A percentile compares a stretch with the other conserved stretches of the same genome.
Evolutionary conservation across 2,797 vertebrate genomes (phyloP).

Genomic region (Arvicola amphibius): DNA sequence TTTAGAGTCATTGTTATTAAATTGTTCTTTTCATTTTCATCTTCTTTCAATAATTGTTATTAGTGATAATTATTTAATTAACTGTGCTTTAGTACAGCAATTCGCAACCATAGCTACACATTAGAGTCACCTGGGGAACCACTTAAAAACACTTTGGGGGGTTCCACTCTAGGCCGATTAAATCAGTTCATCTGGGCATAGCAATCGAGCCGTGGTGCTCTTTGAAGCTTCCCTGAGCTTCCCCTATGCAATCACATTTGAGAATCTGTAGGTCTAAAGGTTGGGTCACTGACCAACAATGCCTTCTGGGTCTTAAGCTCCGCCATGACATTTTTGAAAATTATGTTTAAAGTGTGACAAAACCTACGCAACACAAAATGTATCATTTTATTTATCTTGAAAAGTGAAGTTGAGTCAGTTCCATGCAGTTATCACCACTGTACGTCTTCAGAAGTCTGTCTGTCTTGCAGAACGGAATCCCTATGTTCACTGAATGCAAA

Average conservation of each 20-base stretch:
- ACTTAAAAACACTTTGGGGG: conserved; percentile 67
- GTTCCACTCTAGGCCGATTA: conserved; percentile 50
- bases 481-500: not conserved
- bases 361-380: not conserved
- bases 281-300: not conserved
- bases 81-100: conserved; percentile 63
- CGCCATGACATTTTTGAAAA: not conserved
- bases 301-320: not conserved
- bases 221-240: not conserved
- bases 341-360: not conserved
- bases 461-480: not conserved
- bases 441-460: too few species aligned
- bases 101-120: conserved; percentile 58
- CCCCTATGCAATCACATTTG: not conserved
- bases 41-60: conserved; percentile 75
- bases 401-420: not conserved
- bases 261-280: not conserved
- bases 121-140: conserved; percentile 73
- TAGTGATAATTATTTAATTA: conserved; percentile 76
- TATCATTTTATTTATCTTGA: not conserved
- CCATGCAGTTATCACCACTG: accelerated
- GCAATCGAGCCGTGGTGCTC: not conserved
- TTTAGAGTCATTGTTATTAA: conserved; percentile 70
- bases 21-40: conserved; percentile 73
- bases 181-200: conserved; percentile 57